phyloP scores from a whole-genome alignment of 2,888 invertebrate species.

The Epinotia brunnichana region DNA sequence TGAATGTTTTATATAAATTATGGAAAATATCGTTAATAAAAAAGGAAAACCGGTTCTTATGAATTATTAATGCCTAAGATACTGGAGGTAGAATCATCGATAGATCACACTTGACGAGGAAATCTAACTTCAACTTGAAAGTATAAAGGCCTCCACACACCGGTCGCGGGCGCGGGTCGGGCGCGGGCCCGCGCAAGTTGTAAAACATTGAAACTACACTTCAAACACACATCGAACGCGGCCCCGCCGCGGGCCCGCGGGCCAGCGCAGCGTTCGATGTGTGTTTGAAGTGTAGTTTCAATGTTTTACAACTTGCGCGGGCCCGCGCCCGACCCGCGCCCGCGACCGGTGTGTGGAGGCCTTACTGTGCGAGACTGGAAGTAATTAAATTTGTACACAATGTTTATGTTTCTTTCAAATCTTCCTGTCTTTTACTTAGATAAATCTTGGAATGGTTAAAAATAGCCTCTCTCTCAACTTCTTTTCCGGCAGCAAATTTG shows the following conservation, averaged over 20 bases:
- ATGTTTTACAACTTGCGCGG: no score
- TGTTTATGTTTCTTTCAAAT: background rate
- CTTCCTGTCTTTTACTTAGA: background rate
- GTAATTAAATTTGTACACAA: background rate
- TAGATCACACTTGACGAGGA: slow-evolving; percentile 5
- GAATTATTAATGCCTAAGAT: background rate
- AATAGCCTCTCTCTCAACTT: background rate
- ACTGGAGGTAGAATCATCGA: background rate
- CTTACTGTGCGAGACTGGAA: no score
- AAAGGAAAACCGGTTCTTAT: background rate
- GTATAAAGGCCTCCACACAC: no score
- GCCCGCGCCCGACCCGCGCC: no score
- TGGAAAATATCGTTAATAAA: background rate
- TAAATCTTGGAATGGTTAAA: background rate
- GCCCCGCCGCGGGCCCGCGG: no score
- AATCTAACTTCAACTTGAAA: slow-evolving; percentile 5
- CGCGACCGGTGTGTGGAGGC: no score
- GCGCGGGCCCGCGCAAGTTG: no score
- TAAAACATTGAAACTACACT: no score
- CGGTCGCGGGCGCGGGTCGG: no score
- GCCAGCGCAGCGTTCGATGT: no score
- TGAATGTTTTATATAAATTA: background rate
- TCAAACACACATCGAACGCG: no score
- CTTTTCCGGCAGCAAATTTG: background rate
- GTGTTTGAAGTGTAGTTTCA: no score